Evolutionary conservation across 2,888 invertebrate genomes (phyloP), one percentile per base, ranked within the genome.

Genomic region (Seira ritae): DNA sequence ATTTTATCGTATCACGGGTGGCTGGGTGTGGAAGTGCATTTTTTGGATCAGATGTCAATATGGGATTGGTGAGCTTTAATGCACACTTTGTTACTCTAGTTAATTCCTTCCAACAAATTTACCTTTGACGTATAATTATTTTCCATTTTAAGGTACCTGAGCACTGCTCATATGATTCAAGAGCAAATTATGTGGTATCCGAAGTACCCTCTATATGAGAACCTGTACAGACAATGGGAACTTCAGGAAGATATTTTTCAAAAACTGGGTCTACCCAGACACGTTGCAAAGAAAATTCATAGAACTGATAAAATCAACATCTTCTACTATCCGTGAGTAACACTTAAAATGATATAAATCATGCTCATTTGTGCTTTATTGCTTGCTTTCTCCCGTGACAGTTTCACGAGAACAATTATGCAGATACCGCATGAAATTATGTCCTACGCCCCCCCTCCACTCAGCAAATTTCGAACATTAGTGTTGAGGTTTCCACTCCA

Each of bases 41-140:
- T 84, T 46, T 23, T 84, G 42, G 84, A 84, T 55, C 84, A 84
- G 42, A 84, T 84, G 84, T 70, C 70, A 8, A 84, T 84, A 37
- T 81, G 81, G 81, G 84, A 84, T 73, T 84, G 84, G 81, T 82
- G 60, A 65, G 68, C 4, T 24, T 4, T 46, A 46, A 6, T 31
- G 20, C 22, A 19, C 23, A 17, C 15, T 55, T 55, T 55, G 42
- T 12, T 66, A 20, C 17, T 67, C 22, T 66, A 20, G 46, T 60
- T 31, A 4, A 31, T 31, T 3, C 22, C n/a, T 69, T 10, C 60
- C 42, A 42, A n/a, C n/a, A n/a, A n/a, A n/a, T n/a, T n/a, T n/a
- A n/a, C n/a, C n/a, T n/a, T n/a, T n/a, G n/a, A n/a, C n/a, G n/a
- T n/a, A n/a, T 24, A 67, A 20, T 67, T 60, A n/a, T 37, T 20